Evolutionary conservation across 1,140 invertebrate species (phyloP).

Genomic region (Drosophila sturtevanti): DNA sequence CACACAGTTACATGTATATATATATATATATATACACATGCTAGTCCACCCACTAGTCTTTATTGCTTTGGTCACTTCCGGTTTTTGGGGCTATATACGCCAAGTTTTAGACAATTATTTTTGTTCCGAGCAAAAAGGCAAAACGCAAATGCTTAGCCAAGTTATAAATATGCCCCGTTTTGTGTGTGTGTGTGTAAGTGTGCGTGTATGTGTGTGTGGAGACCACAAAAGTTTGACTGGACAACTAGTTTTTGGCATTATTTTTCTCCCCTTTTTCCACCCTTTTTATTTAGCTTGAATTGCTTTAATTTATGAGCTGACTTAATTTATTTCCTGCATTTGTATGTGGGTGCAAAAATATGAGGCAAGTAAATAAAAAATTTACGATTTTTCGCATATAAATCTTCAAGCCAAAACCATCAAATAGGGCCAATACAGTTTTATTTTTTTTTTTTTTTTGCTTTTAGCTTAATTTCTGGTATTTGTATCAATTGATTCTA

Average conservation of each 20-base stretch:
- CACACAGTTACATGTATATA: constrained; percentile 12
- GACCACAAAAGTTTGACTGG: constrained; percentile 47
- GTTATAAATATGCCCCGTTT: constrained; percentile 58
- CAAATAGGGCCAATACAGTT: background rate
- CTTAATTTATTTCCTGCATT: constrained; percentile 72
- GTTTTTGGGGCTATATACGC: constrained; percentile 60
- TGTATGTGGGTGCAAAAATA: constrained; percentile 2
- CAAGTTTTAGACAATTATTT: constrained; percentile 77
- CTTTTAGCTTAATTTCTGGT: background rate
- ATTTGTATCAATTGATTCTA: no score
- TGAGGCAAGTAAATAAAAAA: constrained; percentile 12
- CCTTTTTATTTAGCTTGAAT: constrained; percentile 45
- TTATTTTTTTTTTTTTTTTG: background rate
- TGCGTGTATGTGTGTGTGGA: constrained; percentile 16
- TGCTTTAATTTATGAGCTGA: constrained; percentile 71
- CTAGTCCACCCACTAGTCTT: constrained; percentile 65
- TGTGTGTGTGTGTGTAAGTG: constrained; percentile 28
- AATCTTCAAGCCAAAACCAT: background rate
- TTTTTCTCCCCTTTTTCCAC: background rate
- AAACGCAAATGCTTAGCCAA: constrained; percentile 63
- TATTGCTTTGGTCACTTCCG: constrained; percentile 68
- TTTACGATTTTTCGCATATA: background rate
- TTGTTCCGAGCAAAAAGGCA: constrained; percentile 58
- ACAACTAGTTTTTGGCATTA: constrained; percentile 27
- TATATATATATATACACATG: background rate